These are phyloP conservation scores for Tetramorium bicarinatum DNA, from an alignment of 2,888 invertebrate species.

Conservation along the genomic window DNA sequence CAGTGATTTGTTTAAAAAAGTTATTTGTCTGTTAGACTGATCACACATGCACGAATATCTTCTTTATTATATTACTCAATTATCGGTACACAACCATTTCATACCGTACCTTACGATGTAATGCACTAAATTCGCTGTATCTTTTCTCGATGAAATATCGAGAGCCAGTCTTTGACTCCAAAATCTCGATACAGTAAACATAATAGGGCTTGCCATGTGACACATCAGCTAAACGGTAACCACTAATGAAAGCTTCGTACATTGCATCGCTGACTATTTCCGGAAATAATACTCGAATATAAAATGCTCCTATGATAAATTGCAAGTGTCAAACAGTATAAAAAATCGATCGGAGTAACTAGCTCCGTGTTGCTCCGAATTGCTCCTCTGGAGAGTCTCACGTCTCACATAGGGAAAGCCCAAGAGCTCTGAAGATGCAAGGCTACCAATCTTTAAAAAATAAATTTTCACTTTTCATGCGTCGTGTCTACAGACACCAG, in stretches of 20 bases:
- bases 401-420: not conserved
- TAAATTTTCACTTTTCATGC: too few relatives aligned
- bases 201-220: conserved; percentile 86
- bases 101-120: conserved; percentile 87
- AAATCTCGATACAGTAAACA: conserved; percentile 86
- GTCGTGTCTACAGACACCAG: too few relatives aligned
- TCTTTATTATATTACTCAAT: not conserved
- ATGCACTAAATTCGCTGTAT: conserved; percentile 88
- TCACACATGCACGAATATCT: not conserved
- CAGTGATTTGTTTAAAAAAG: not conserved
- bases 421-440: too few relatives aligned
- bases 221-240: conserved; percentile 85
- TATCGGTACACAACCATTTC: not conserved
- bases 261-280: conserved; percentile 80
- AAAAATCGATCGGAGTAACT: not conserved
- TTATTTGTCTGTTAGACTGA: not conserved
- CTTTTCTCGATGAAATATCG: conserved; percentile 87
- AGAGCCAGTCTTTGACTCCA: conserved; percentile 81
- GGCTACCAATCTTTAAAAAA: too few relatives aligned
- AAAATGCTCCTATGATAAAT: not conserved
- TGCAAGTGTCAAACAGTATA: not conserved
- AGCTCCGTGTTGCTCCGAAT: not conserved
- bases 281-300: conserved; percentile 2
- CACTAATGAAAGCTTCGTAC: conserved; percentile 85
- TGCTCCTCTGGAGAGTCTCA: not conserved